Evolutionary conservation across 1,140 invertebrate species (phyloP).

Genomic region (Drosophila bocki): DNA sequence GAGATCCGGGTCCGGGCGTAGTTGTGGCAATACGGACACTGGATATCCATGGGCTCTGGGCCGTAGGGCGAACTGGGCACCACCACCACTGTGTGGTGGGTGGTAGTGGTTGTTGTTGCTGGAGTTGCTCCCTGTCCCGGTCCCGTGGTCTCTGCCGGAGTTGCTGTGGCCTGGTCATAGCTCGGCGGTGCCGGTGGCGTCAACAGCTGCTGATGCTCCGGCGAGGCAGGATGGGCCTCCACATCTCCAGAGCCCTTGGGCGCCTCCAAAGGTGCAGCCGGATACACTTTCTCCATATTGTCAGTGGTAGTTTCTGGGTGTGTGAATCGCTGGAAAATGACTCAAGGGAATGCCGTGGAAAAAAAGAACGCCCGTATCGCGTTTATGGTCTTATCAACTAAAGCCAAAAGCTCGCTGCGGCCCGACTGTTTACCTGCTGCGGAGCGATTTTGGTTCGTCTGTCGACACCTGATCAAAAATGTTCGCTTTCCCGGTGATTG

Average conservation of each 20-base stretch:
- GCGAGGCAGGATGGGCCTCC: background rate
- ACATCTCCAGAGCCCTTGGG: constrained; percentile 20
- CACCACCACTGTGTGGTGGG: constrained; percentile 68
- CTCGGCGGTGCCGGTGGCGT: constrained; percentile 60
- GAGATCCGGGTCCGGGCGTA: constrained; percentile 86
- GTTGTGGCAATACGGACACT: constrained; percentile 87
- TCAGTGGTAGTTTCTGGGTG: constrained; percentile 21
- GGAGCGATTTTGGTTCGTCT: constrained; percentile 2
- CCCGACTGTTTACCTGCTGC: constrained; percentile 34
- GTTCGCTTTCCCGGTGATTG: constrained; percentile 36
- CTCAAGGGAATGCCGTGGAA: constrained; percentile 38
- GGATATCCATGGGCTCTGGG: constrained; percentile 84
- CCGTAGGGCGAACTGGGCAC: constrained; percentile 81
- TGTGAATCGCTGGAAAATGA: constrained; percentile 30
- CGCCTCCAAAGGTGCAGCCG: constrained; percentile 56
- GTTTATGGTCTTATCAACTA: constrained; percentile 62
- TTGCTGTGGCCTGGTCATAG: constrained; percentile 67
- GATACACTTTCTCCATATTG: constrained; percentile 64
- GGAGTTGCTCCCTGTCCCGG: constrained; percentile 5
- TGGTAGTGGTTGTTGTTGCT: background rate
- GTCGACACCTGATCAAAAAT: constrained; percentile 55
- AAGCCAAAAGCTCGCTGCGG: constrained; percentile 56
- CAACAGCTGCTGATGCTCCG: constrained; percentile 54
- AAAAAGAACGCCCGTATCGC: constrained; percentile 35
- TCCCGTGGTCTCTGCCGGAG: constrained; percentile 52